Conservation (phyloP, 2,797 vertebrate species). For the Knipowitschia caucasica region DNA sequence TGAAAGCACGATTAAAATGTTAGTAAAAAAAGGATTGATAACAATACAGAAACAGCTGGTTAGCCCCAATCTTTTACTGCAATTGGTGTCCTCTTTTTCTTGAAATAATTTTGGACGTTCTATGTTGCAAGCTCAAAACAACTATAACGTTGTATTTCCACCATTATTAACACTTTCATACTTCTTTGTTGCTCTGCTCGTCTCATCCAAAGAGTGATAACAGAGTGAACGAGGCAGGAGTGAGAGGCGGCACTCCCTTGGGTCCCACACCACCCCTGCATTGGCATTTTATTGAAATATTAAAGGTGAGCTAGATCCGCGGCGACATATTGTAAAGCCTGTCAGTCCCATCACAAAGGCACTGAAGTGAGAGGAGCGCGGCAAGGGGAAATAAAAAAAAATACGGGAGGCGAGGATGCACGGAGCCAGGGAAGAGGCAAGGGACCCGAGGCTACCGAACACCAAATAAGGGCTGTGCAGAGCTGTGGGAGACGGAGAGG, state of each 20-base stretch:
- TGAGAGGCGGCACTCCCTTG: constrained; percentile 45
- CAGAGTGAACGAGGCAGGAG: constrained; percentile 24
- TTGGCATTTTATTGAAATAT: constrained; percentile 83
- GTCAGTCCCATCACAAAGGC: constrained; percentile 77
- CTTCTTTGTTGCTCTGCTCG: constrained; percentile 47
- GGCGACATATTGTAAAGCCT: constrained; percentile 74
- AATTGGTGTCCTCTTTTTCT: too few species aligned
- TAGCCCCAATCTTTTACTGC: too few species aligned
- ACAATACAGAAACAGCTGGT: too few species aligned
- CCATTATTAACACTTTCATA: too few species aligned
- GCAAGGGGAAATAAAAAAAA: constrained; percentile 48
- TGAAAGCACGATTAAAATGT: too few species aligned
- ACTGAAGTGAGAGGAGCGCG: constrained; percentile 67
- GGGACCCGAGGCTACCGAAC: constrained; percentile 54
- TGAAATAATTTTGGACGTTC: too few species aligned
- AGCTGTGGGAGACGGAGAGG: constrained; percentile 54
- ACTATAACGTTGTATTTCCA: too few species aligned
- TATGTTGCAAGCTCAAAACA: too few species aligned
- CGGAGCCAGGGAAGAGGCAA: constrained; percentile 40
- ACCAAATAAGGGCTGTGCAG: constrained; percentile 39
- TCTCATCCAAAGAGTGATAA: constrained; percentile 47
- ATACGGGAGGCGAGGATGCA: constrained; percentile 13
- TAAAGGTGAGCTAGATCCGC: constrained; percentile 80
- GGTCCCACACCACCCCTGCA: constrained; percentile 62
- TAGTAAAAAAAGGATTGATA: too few species aligned